Percentiles rank a stretch among this genome's conserved stretches.
These are phyloP conservation scores for Arctopsyche grandis DNA, from an alignment of 1,140 invertebrate genomes.

Conservation along the genomic window DNA sequence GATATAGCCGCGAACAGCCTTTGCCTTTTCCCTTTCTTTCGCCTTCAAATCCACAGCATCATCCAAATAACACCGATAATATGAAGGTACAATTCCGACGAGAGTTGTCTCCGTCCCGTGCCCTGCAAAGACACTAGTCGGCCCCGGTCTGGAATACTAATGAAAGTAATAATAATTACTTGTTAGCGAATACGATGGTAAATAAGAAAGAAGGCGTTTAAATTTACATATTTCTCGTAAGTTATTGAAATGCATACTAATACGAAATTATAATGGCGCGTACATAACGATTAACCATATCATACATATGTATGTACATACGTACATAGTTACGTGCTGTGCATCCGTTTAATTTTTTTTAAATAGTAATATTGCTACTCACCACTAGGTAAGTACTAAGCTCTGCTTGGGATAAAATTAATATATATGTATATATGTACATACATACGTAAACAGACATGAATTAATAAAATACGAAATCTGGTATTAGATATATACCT, in stretches of 20 bases:
- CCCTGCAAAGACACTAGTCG: background rate
- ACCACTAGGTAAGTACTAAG: too few relatives aligned
- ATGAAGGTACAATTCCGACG: background rate
- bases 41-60: background rate
- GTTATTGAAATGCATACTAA: conserved; percentile 29
- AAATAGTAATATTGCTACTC: too few relatives aligned
- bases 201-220: conserved; percentile 23
- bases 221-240: conserved; percentile 21
- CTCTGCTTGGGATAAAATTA: too few relatives aligned
- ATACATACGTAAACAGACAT: too few relatives aligned
- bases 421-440: too few relatives aligned
- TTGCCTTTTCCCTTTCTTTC: conserved; percentile 12
- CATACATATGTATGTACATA: background rate
- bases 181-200: conserved; percentile 9
- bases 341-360: too few relatives aligned
- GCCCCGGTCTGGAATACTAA: conserved; percentile 7
- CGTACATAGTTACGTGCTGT: too few relatives aligned
- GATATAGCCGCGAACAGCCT: conserved; percentile 21
- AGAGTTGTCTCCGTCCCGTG: background rate
- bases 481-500: too few relatives aligned
- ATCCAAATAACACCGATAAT: background rate
- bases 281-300: background rate
- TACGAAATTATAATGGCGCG: conserved; percentile 16
- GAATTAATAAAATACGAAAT: too few relatives aligned
- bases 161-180: background rate